phyloP scores from a whole-genome alignment of 2,113 vertebrate genomes.

The Zosterops pallidus region DNA sequence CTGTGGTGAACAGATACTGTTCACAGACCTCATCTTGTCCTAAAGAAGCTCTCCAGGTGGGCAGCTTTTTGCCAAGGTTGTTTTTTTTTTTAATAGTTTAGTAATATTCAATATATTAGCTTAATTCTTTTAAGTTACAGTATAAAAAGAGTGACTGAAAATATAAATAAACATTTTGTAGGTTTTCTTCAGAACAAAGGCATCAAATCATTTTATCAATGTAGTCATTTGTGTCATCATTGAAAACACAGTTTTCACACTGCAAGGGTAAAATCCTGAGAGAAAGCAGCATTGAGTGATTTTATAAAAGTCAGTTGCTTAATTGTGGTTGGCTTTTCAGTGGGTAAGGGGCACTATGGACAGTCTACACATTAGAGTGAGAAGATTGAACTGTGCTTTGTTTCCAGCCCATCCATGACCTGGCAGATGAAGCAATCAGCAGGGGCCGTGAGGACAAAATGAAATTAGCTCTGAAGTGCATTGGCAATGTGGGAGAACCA shows the following conservation, averaged over 20 bases:
- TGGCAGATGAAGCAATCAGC: slow-evolving; percentile 73
- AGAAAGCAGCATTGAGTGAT: neutral
- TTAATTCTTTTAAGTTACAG: neutral
- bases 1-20: slow-evolving; percentile 80
- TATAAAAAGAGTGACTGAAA: neutral
- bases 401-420: slow-evolving; percentile 80
- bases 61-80: neutral
- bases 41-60: slow-evolving; percentile 79
- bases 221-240: neutral
- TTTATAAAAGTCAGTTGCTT: neutral
- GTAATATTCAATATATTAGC: neutral
- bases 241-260: neutral
- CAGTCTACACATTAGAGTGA: neutral
- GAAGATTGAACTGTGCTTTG: neutral
- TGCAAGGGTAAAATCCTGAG: neutral
- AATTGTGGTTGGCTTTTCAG: neutral
- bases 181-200: neutral
- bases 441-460: slow-evolving; percentile 74
- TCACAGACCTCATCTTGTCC: slow-evolving; percentile 69
- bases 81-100: neutral
- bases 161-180: neutral
- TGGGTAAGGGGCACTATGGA: neutral
- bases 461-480: slow-evolving; percentile 78
- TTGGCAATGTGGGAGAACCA: slow-evolving; percentile 84
- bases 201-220: neutral